A percentile compares a stretch with the other conserved stretches of the same genome.
Evolutionary conservation across 1,140 invertebrate genomes (phyloP).

Genomic region (Tetraneura akinire): DNA sequence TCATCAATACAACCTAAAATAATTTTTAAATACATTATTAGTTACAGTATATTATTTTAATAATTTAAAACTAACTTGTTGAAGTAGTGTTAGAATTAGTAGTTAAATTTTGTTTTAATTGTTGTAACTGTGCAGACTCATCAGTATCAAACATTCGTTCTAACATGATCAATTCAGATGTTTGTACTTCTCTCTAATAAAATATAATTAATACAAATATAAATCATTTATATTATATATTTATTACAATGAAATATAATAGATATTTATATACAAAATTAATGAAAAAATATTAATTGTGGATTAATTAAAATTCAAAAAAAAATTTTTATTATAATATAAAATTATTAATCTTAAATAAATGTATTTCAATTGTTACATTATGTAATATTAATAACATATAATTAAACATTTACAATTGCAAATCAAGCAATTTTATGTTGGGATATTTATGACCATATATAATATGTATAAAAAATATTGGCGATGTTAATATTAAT

Average conservation of each 20-base stretch:
- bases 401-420: no score
- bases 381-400: no score
- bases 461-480: no score
- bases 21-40: not conserved
- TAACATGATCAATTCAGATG: conserved; percentile 74
- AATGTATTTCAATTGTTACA: no score
- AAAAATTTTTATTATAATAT: no score
- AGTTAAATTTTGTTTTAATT: conserved; percentile 58
- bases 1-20: conserved; percentile 37
- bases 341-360: no score
- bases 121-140: conserved; percentile 66
- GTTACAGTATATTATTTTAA: not conserved
- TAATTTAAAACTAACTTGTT: conserved; percentile 12
- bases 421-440: no score
- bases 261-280: not conserved
- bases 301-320: not conserved
- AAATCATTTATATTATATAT: not conserved
- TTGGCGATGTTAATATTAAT: not conserved
- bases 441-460: no score
- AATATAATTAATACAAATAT: conserved; percentile 49
- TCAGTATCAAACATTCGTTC: conserved; percentile 71
- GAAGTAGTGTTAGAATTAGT: conserved; percentile 7
- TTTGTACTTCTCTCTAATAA: conserved; percentile 67
- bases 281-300: not conserved
- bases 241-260: no score